Evolutionary conservation across 2,113 vertebrate species (phyloP).

Genomic region (Corynorhinus townsendii): DNA sequence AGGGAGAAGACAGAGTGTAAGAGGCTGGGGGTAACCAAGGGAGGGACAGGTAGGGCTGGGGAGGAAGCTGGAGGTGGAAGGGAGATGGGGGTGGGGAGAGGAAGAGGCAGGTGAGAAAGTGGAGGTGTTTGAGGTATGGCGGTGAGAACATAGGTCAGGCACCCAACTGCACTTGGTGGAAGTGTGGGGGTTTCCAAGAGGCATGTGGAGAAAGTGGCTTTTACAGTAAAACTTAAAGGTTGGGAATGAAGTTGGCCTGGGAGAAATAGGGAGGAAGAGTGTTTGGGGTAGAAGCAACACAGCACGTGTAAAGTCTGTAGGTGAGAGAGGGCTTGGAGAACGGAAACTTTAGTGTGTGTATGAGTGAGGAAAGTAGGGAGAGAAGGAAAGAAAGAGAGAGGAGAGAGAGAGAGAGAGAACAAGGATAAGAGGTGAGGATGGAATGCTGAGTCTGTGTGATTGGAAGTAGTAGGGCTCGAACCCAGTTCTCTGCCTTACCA

Average conservation of each 20-base stretch:
- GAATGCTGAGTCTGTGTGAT: neutral
- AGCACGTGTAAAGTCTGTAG: neutral
- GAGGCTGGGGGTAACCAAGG: neutral
- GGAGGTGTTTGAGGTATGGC: accelerated
- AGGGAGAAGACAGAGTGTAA: neutral
- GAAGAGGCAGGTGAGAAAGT: neutral
- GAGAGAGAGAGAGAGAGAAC: too few relatives aligned
- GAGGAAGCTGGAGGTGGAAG: neutral
- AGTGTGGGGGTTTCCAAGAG: neutral
- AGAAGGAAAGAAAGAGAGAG: too few relatives aligned
- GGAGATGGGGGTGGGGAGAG: neutral
- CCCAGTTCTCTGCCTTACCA: neutral
- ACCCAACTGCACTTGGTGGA: neutral
- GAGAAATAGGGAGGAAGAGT: neutral
- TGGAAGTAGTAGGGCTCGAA: neutral
- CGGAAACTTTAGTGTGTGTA: neutral
- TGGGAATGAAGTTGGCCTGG: neutral
- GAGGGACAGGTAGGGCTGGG: neutral
- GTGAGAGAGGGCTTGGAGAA: neutral
- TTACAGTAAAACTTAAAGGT: neutral
- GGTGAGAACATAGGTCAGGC: neutral
- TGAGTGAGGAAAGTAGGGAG: neutral
- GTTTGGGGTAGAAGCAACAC: neutral
- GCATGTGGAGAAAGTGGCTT: neutral
- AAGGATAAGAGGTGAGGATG: too few relatives aligned